These are phyloP conservation scores for Macroglossus sobrinus DNA, from an alignment of 2,113 vertebrate species.

Conservation along the genomic window DNA sequence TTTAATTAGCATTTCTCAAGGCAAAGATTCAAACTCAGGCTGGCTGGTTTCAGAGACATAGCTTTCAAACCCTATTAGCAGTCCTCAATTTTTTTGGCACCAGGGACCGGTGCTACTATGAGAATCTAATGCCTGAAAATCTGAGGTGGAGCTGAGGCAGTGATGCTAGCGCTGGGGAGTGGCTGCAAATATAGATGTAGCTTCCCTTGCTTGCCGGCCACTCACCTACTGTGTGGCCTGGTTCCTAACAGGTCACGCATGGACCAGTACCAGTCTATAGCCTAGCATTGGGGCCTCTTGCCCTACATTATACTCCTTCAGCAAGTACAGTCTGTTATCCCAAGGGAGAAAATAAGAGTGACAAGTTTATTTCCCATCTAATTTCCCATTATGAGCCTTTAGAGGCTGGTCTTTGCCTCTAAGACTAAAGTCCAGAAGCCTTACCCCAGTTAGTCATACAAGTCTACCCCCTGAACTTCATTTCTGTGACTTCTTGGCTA, in stretches of 20 bases:
- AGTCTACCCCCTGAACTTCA: background rate
- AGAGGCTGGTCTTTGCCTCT: background rate
- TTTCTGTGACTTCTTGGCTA: background rate
- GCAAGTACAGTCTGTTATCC: background rate
- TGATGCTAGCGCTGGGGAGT: too few species aligned
- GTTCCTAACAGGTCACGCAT: too few species aligned
- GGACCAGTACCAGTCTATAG: too few species aligned
- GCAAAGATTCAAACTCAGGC: background rate
- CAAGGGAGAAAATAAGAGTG: background rate
- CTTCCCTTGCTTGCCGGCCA: too few species aligned
- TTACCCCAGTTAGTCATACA: background rate
- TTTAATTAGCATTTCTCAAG: background rate
- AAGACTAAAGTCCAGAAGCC: background rate
- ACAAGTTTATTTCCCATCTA: background rate
- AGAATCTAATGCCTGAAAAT: too few species aligned
- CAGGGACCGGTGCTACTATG: too few species aligned
- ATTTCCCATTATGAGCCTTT: background rate
- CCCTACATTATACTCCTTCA: background rate
- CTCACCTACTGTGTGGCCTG: too few species aligned
- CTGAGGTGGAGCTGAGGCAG: too few species aligned
- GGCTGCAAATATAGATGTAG: too few species aligned
- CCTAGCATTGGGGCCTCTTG: too few species aligned
- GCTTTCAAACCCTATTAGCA: too few species aligned
- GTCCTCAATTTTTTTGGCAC: too few species aligned
- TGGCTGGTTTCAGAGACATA: background rate